A percentile compares a stretch with the other conserved stretches of the same genome.
These are phyloP conservation scores for Cataglyphis rosenhaueri DNA, from an alignment of 2,888 invertebrate genomes.

Conservation along the genomic window DNA sequence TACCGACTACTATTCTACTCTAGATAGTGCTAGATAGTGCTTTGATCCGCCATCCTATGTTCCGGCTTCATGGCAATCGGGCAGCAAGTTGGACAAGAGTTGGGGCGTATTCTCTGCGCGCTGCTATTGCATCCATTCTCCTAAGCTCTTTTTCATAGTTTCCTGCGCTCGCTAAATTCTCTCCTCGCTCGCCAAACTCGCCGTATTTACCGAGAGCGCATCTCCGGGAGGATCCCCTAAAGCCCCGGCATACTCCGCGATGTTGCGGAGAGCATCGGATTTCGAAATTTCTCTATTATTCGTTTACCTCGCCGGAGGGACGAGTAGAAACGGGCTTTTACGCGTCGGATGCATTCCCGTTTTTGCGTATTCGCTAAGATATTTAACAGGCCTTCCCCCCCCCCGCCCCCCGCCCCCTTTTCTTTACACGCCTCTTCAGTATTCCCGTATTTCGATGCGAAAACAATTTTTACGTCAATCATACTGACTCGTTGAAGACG, in stretches of 20 bases:
- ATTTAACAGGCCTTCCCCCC: conserved; percentile 9
- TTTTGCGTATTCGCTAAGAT: not conserved
- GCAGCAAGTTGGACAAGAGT: conserved; percentile 20
- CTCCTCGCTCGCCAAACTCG: conserved; percentile 31
- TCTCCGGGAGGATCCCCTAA: not conserved
- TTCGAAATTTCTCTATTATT: conserved; percentile 36
- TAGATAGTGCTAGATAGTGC: conserved; percentile 1
- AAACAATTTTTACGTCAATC: conserved; percentile 28
- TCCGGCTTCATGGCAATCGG: conserved; percentile 36
- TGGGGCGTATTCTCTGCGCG: conserved; percentile 16
- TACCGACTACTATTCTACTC: not conserved
- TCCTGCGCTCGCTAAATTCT: conserved; percentile 33
- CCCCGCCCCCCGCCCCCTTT: too few relatives aligned
- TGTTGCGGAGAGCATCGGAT: conserved; percentile 31
- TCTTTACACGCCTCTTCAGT: too few relatives aligned
- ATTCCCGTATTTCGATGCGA: not conserved
- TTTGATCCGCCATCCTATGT: conserved; percentile 20
- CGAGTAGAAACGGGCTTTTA: not conserved
- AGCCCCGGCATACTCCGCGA: conserved; percentile 14
- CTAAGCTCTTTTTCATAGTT: conserved; percentile 53
- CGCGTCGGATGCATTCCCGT: not conserved
- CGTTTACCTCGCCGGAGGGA: not conserved
- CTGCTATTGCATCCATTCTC: conserved; percentile 13
- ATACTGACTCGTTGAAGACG: conserved; percentile 19
- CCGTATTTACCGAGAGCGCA: conserved; percentile 31